Percentiles rank a stretch among this genome's conserved stretches.
These are phyloP conservation scores for Drosophila algonquin DNA, from an alignment of 2,888 invertebrate species.

Conservation along the genomic window DNA sequence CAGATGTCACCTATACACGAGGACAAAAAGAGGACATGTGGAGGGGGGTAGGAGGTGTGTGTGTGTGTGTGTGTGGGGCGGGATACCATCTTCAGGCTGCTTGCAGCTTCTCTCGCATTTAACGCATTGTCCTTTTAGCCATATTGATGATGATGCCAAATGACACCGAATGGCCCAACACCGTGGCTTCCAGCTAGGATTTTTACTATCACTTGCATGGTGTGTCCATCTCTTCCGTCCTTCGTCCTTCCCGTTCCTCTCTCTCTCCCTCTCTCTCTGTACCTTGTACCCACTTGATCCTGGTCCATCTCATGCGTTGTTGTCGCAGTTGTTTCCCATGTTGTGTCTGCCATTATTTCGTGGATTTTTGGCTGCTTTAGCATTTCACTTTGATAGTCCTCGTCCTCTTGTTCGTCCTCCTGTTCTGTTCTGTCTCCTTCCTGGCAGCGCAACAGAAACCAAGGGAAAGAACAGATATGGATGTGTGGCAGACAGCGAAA, in stretches of 20 bases:
- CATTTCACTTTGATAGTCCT: conserved; percentile 80
- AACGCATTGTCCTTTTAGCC: conserved; percentile 81
- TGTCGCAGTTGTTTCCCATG: conserved; percentile 80
- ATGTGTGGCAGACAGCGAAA: conserved; percentile 20
- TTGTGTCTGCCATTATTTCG: conserved; percentile 79
- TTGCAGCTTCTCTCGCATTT: conserved; percentile 65
- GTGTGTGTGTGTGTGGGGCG: neutral
- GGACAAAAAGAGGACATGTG: neutral
- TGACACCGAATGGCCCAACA: conserved; percentile 72
- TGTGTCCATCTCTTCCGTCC: conserved; percentile 19
- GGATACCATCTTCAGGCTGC: conserved; percentile 1
- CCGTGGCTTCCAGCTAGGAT: conserved; percentile 76
- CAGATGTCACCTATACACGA: conserved; percentile 59
- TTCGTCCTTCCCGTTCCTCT: too few relatives aligned
- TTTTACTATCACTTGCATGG: conserved; percentile 72
- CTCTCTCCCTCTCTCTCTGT: neutral
- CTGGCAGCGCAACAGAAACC: neutral
- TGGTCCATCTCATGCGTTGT: conserved; percentile 48
- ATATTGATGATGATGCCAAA: conserved; percentile 79
- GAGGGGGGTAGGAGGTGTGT: neutral
- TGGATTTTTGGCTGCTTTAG: conserved; percentile 80
- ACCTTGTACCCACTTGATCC: conserved; percentile 11
- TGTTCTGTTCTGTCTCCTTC: conserved; percentile 5
- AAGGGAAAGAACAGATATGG: neutral
- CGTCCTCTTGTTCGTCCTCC: conserved; percentile 21